Evolutionary conservation across 2,888 invertebrate genomes (phyloP), one percentile per base, ranked within the genome.

Genomic region (Molorchus minor): DNA sequence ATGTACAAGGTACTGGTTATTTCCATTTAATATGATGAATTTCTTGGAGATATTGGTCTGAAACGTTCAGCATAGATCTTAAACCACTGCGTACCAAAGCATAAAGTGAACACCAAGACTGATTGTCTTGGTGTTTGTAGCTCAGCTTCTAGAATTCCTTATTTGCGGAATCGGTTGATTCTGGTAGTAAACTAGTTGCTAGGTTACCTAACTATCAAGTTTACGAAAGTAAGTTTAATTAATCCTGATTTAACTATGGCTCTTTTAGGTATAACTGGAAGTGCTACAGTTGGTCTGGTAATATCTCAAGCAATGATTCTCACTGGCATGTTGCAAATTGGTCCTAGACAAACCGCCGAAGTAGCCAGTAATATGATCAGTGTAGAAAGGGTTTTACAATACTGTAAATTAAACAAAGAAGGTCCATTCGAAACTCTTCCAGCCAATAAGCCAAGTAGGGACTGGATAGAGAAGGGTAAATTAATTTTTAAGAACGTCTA

Each of bases 311-410:
- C 88, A 59, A 79, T 90, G 53, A 87, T 89, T 67, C 75, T 93
- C 59, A 90, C 91, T 54, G 92, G 90, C 63, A 89, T 92, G 88
- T 85, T 93, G 56, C 92, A 92, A 75, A 87, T 90, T 81, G 91
- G 91, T 3, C 87, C 93, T 68, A 84, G 91, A 61, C 91, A 92
- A 76, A 86, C 89, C 29, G 90, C 93, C 0, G 93, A 93, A 74
- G 85, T 87, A 17, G 83, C 88, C 43, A 86, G 87, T 5, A 87
- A 89, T 71, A 88, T 90, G 87, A 89, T 88, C 3, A 87, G 88
- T 45, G 93, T 94, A 0, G 94, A 94, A 77, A 83, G 94, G 55
- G 87, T 94, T 1, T 76, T 91, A 30, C 90, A 93, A 73, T 94
- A 92, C 78, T 87, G 89, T 1, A 82, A 87, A n/a, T 79, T 94